Evolutionary conservation across 2,797 vertebrate genomes (phyloP).

Genomic region (Bovichtus variegatus): DNA sequence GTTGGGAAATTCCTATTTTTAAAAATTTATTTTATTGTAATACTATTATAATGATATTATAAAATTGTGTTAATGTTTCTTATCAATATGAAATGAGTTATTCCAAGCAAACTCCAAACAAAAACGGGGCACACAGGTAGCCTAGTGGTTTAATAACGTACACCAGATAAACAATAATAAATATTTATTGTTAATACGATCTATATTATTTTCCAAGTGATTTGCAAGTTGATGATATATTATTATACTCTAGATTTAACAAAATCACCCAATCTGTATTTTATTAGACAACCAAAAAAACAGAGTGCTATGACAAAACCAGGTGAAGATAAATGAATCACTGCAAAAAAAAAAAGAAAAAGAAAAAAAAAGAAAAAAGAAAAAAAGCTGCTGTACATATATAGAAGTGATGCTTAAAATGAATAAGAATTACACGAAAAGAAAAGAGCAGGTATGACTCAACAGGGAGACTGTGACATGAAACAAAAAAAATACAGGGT

Average conservation of each 20-base stretch:
- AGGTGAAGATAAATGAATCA: not conserved
- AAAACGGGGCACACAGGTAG: not conserved
- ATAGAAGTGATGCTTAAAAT: constrained; percentile 16
- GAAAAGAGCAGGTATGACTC: constrained; percentile 19
- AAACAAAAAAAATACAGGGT: constrained; percentile 25
- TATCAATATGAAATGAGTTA: not conserved
- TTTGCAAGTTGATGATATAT: not conserved
- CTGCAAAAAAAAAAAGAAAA: not conserved
- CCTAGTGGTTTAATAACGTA: not conserved
- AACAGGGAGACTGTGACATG: constrained; percentile 7
- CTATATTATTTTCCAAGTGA: not conserved
- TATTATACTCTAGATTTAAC: not conserved
- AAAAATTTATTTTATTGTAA: not conserved
- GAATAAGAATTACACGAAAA: not conserved
- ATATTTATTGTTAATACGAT: not conserved
- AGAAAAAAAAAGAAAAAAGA: not conserved
- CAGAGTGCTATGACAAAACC: not conserved
- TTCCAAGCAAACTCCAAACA: not conserved
- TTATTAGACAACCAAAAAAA: not conserved
- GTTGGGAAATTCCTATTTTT: not conserved
- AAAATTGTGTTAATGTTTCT: not conserved
- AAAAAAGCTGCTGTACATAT: not conserved
- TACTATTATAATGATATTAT: not conserved
- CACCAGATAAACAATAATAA: not conserved
- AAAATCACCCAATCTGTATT: not conserved